Conservation (phyloP, 2,888 invertebrate genomes). For the Melanostoma scalare region DNA sequence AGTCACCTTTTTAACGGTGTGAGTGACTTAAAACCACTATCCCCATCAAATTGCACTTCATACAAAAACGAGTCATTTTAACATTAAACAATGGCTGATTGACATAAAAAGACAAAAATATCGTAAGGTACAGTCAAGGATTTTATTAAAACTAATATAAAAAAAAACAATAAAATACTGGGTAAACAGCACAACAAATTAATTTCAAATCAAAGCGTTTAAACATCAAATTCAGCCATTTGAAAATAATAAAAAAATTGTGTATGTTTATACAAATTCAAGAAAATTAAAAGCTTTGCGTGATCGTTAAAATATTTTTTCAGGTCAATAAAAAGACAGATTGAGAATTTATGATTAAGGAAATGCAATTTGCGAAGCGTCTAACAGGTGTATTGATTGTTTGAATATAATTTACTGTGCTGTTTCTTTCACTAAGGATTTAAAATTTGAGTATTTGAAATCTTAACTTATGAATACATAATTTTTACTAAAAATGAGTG, state of each 20-base stretch:
- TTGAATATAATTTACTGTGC: slow-evolving; percentile 77
- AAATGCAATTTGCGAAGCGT: slow-evolving; percentile 77
- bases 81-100: not conserved
- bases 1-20: no score
- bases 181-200: slow-evolving; percentile 76
- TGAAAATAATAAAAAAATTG: slow-evolving; percentile 42
- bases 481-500: slow-evolving; percentile 58
- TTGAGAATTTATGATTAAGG: slow-evolving; percentile 28
- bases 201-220: slow-evolving; percentile 68
- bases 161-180: slow-evolving; percentile 49
- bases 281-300: slow-evolving; percentile 32
- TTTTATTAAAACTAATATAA: slow-evolving; percentile 46
- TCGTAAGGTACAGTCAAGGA: slow-evolving; percentile 17
- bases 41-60: no score
- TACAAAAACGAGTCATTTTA: no score
- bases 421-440: slow-evolving; percentile 71
- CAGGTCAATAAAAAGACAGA: slow-evolving; percentile 29
- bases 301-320: slow-evolving; percentile 50
- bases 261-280: not conserved
- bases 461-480: slow-evolving; percentile 21
- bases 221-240: slow-evolving; percentile 70
- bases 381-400: slow-evolving; percentile 20
- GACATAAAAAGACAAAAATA: slow-evolving; percentile 29
- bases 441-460: slow-evolving; percentile 2
- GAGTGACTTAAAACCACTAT: no score